Evolutionary conservation across 2,113 vertebrate species (phyloP).

Genomic region (Aleadryas rufinucha): DNA sequence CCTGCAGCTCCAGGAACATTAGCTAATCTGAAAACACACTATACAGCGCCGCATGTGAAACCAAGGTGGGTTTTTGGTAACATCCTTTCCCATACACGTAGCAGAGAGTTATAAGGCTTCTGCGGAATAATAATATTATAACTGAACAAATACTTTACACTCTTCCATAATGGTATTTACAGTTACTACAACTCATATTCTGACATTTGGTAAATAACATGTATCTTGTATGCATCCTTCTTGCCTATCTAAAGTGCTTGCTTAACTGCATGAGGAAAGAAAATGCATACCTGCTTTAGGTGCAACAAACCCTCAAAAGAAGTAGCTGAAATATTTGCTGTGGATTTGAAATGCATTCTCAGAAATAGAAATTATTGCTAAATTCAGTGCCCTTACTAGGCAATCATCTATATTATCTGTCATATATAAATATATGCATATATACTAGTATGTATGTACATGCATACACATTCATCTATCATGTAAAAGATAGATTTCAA

Average conservation of each 20-base stretch:
- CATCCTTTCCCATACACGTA: constrained; percentile 59
- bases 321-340: constrained; percentile 1
- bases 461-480: constrained; percentile 57
- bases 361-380: constrained; percentile 61
- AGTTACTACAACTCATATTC: constrained; percentile 33
- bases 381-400: constrained; percentile 47
- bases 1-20: constrained; percentile 34
- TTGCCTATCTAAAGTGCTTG: constrained; percentile 69
- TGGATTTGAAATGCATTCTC: constrained; percentile 39
- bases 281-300: constrained; percentile 27
- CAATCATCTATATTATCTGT: constrained; percentile 12
- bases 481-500: background rate
- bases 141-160: constrained; percentile 73
- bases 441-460: constrained; percentile 55
- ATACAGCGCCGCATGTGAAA: constrained; percentile 50
- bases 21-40: constrained; percentile 48
- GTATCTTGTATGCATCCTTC: constrained; percentile 40
- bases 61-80: constrained; percentile 61
- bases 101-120: constrained; percentile 75
- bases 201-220: constrained; percentile 34
- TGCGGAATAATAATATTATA: constrained; percentile 66
- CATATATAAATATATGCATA: constrained; percentile 58
- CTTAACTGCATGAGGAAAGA: constrained; percentile 31
- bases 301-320: background rate
- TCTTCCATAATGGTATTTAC: constrained; percentile 66